Percentiles rank a stretch among this genome's conserved stretches.
Evolutionary conservation across 2,113 vertebrate genomes (phyloP).

Genomic region (Panurus biarmicus): DNA sequence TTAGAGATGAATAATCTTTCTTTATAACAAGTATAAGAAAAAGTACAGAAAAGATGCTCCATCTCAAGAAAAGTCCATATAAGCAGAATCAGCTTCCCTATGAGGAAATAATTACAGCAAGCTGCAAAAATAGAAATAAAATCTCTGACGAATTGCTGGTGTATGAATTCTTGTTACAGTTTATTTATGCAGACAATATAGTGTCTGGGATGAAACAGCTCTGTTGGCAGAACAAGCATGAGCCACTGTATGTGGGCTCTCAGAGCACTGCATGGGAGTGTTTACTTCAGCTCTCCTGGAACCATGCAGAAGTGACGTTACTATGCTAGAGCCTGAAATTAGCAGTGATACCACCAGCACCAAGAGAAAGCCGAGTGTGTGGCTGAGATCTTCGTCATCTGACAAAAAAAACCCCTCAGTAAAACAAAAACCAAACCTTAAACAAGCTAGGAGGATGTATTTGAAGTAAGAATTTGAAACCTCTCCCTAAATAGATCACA

Average conservation of each 20-base stretch:
- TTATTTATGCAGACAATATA: conserved; percentile 68
- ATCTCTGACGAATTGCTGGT: conserved; percentile 52
- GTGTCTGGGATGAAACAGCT: conserved; percentile 61
- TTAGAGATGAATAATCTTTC: conserved; percentile 59
- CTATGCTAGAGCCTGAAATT: conserved; percentile 48
- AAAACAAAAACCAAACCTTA: neutral
- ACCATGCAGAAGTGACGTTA: conserved; percentile 52
- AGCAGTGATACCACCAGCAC: conserved; percentile 20
- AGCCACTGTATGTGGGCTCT: conserved; percentile 62
- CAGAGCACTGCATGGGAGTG: conserved; percentile 58
- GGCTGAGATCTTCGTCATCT: conserved; percentile 23
- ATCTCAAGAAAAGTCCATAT: conserved; percentile 54
- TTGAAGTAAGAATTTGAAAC: neutral
- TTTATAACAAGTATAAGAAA: conserved; percentile 41
- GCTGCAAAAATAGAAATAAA: conserved; percentile 61
- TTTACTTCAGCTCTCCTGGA: conserved; percentile 62
- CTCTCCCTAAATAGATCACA: neutral
- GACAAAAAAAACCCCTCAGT: neutral
- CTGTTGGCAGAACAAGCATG: conserved; percentile 56
- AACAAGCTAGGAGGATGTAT: neutral
- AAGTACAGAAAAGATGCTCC: conserved; percentile 49
- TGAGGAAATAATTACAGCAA: conserved; percentile 62
- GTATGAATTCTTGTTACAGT: conserved; percentile 54
- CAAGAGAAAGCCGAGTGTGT: neutral
- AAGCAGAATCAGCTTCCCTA: conserved; percentile 56